Conservation (phyloP, 2,113 vertebrate genomes). For the Mastomys coucha region DNA sequence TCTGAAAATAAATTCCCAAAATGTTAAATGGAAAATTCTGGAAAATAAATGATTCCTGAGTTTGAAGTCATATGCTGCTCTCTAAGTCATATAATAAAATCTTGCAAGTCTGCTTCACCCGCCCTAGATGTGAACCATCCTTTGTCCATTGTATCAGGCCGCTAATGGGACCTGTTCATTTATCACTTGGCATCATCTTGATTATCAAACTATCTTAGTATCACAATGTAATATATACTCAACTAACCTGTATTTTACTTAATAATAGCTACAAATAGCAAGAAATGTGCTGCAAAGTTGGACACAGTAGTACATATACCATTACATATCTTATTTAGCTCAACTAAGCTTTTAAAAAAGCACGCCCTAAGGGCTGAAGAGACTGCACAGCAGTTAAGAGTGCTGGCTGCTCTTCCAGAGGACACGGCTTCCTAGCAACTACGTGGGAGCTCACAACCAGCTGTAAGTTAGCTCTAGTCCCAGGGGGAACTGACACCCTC, state of each 20-base stretch:
- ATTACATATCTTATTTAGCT: conserved; percentile 6
- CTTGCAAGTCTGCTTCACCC: not conserved
- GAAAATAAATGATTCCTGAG: not conserved
- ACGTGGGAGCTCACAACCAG: not conserved
- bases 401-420: not conserved
- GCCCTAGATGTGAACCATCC: not conserved
- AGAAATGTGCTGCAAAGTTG: not conserved
- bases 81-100: not conserved
- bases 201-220: not conserved
- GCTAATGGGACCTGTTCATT: not conserved
- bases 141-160: not conserved
- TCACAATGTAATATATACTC: not conserved
- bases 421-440: not conserved
- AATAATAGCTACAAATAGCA: not conserved
- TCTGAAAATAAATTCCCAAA: too few relatives aligned
- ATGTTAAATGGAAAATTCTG: not conserved
- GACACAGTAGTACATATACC: not conserved
- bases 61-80: not conserved
- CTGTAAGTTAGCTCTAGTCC: not conserved
- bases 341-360: not conserved
- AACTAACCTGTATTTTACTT: not conserved
- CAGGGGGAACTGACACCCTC: not conserved
- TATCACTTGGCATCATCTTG: not conserved
- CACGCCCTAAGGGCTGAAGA: not conserved
- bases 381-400: not conserved